These are phyloP conservation scores for Carollia perspicillata DNA, from an alignment of 2,113 vertebrate species.

Conservation along the genomic window DNA sequence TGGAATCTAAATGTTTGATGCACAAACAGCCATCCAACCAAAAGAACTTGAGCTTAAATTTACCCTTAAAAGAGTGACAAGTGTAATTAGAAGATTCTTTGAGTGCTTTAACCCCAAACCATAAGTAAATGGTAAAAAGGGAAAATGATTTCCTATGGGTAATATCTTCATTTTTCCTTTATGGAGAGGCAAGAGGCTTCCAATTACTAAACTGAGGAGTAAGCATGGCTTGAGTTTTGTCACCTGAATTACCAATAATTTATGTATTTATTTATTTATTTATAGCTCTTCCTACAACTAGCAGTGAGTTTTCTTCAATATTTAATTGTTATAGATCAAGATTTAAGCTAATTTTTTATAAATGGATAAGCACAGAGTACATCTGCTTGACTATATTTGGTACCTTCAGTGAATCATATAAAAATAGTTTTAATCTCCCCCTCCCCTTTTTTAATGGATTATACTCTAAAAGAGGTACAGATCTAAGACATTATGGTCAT, in stretches of 20 bases:
- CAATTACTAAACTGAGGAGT: not conserved
- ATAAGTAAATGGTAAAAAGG: not conserved
- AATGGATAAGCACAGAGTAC: not conserved
- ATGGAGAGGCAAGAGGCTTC: not conserved
- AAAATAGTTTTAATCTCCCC: not conserved
- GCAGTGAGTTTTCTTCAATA: not conserved
- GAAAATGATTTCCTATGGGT: not conserved
- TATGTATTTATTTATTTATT: not conserved
- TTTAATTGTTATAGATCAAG: not conserved
- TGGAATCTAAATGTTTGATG: not conserved
- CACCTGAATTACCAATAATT: not conserved
- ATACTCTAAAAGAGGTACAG: not conserved
- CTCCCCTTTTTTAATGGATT: not conserved
- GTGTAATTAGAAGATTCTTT: not conserved
- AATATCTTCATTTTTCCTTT: not conserved
- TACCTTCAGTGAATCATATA: not conserved
- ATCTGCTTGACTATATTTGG: conserved; percentile 5
- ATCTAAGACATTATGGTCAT: not conserved
- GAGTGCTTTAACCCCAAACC: not conserved
- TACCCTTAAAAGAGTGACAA: not conserved
- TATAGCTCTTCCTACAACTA: not conserved
- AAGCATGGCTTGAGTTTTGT: not conserved
- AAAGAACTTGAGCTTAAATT: not conserved
- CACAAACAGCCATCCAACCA: not conserved
- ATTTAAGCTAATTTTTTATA: conserved; percentile 18